Base-by-base conservation (phyloP, 2,888 invertebrate species). In the Mesodorylaimus sp. region DNA sequence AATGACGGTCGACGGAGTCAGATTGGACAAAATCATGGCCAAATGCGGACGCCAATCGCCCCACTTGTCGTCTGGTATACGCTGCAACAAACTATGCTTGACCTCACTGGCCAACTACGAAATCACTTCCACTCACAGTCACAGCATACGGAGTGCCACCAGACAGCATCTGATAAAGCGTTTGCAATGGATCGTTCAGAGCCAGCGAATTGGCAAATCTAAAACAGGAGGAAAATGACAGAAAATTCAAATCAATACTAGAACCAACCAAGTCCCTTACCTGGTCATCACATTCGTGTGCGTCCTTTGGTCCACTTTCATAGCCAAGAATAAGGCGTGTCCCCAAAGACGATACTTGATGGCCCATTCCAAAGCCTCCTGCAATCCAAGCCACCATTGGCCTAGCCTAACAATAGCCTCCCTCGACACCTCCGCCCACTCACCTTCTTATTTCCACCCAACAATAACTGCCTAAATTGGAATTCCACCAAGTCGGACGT, bases 1-100 rank as follows among this genome's bases (percentile, higher is more conserved):
- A 19, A 48, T n/a, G 25, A 2, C 5, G 23, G 45, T 48, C 3
- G 3, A 24, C 3, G 41, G 74, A 13, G 81, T 77, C 16, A 80
- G 77, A 60, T 73, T 74, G 53, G 91, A 81, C 48, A 95, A 75
- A 60, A 97, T 79, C 78, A 95, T 86, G 52, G 95, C 91, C 50
- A 89, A 76, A 73, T 97, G 95, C 24, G 89, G 85, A 54, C 88
- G 76, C 95, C 95, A 97, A 71, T 91, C 91, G 50, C 73, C 74
- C 68, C 73, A 74, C 44, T 69, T 67, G 52, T 74, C 73, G 39
- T 26, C 38, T 5, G 37, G 41, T 19, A 16, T 5, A n/a, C 27
- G 19, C 13, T 27, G 25, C 7, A 26, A 25, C 10, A 32, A 32
- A 32, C 10, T 16, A 16, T 32, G 10, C 32, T 32, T 10, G 10